Conservation (phyloP, 2,888 invertebrate genomes). For the Tetragnatha montana region DNA sequence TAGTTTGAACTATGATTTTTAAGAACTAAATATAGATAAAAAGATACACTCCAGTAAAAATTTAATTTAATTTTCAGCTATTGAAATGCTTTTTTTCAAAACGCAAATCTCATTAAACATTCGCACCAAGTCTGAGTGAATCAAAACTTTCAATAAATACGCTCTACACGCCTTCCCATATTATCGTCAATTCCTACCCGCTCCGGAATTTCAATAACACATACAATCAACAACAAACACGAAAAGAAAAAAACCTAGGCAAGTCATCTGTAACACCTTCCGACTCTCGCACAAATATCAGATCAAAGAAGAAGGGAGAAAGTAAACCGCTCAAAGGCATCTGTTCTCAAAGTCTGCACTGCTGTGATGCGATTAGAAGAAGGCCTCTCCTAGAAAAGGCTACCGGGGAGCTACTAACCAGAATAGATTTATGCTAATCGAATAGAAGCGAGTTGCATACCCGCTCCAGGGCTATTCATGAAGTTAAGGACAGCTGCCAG, state of each 20-base stretch:
- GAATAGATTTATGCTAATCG: slow-evolving; percentile 56
- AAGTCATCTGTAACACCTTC: slow-evolving; percentile 22
- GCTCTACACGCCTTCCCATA: no score
- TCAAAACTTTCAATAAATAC: no score
- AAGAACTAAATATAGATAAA: no score
- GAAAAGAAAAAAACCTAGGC: not conserved
- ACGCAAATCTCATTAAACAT: not conserved
- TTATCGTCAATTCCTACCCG: not conserved
- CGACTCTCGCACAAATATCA: slow-evolving; percentile 2
- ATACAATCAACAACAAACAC: slow-evolving; percentile 1
- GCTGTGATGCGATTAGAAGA: slow-evolving; percentile 47
- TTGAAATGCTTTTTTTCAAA: not conserved
- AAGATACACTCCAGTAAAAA: no score
- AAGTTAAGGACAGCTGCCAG: slow-evolving; percentile 38
- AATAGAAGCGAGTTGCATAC: slow-evolving; percentile 23
- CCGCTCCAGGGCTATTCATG: slow-evolving; percentile 23
- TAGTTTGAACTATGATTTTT: no score
- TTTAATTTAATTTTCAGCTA: no score
- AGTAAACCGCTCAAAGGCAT: slow-evolving; percentile 16
- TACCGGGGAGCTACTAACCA: slow-evolving; percentile 35
- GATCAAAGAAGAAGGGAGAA: not conserved
- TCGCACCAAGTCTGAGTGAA: no score
- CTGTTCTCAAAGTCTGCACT: slow-evolving; percentile 30
- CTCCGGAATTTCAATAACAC: slow-evolving; percentile 12
- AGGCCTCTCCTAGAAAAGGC: slow-evolving; percentile 31